Conservation (phyloP, 2,113 vertebrate species). For the Pseudopodoces humilis region DNA sequence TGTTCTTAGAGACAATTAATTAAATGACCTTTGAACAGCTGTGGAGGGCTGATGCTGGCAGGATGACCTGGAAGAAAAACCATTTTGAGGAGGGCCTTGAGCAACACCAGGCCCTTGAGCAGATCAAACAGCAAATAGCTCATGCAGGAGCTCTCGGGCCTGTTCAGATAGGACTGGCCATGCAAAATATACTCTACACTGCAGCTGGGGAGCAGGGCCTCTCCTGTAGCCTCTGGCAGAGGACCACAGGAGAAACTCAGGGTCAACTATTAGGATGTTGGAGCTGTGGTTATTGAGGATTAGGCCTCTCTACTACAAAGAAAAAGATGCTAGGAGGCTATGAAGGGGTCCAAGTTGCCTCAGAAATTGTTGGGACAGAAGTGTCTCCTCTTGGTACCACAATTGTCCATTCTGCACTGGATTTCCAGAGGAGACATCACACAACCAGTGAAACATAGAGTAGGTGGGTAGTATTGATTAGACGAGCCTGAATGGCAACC, state of each 20-base stretch:
- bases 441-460: background rate
- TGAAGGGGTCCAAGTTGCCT: background rate
- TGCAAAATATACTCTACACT: background rate
- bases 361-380: background rate
- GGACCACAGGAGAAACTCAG: background rate
- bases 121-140: background rate
- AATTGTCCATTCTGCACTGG: background rate
- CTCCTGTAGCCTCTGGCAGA: background rate
- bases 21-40: background rate
- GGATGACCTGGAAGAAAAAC: background rate
- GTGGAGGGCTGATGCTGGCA: background rate
- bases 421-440: background rate
- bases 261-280: background rate
- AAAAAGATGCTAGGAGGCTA: background rate
- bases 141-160: background rate
- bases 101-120: background rate
- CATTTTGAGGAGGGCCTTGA: background rate
- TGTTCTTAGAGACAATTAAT: background rate
- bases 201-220: background rate
- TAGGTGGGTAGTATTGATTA: background rate
- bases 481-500: background rate
- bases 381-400: too few relatives aligned
- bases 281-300: background rate
- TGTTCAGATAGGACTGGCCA: accelerated
- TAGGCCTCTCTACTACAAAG: background rate